phyloP scores from a whole-genome alignment of 2,888 invertebrate species.

The Lutraria lutraria region DNA sequence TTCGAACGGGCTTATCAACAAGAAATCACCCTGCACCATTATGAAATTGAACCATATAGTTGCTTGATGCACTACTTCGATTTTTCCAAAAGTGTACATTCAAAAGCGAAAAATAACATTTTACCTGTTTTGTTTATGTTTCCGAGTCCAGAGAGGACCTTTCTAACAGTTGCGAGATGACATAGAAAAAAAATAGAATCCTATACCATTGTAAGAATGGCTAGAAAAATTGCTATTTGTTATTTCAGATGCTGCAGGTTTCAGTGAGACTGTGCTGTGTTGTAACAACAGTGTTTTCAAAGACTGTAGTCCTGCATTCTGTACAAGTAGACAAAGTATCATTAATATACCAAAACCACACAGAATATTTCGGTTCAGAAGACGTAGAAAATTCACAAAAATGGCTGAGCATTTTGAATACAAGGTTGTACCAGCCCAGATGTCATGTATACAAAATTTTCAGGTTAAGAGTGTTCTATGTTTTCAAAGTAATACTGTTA shows the following conservation, averaged over 20 bases:
- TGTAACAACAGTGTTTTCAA: conserved; percentile 85
- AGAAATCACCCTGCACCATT: too few relatives aligned
- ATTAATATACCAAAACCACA: conserved; percentile 85
- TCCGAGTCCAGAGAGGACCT: too few relatives aligned
- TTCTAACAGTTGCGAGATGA: too few relatives aligned
- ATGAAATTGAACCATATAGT: too few relatives aligned
- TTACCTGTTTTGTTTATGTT: too few relatives aligned
- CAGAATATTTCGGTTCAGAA: conserved; percentile 85
- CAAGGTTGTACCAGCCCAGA: conserved; percentile 87
- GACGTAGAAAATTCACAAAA: conserved; percentile 86
- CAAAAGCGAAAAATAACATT: too few relatives aligned
- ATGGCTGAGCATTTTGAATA: conserved; percentile 87
- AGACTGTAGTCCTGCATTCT: conserved; percentile 86
- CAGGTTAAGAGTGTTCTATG: conserved; percentile 86
- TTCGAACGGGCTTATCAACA: too few relatives aligned
- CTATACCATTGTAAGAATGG: not conserved
- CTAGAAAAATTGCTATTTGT: conserved; percentile 5
- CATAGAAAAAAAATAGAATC: too few relatives aligned
- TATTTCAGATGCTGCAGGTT: conserved; percentile 85
- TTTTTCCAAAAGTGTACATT: too few relatives aligned
- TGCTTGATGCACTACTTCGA: too few relatives aligned
- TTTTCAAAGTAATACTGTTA: conserved; percentile 83
- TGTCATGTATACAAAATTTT: conserved; percentile 86
- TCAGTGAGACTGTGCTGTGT: conserved; percentile 83
- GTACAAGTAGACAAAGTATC: conserved; percentile 86